Percentiles rank a stretch among this genome's conserved stretches.
Evolutionary conservation across 1,140 invertebrate species (phyloP).

Genomic region (Caenorhabditis brenneri): DNA sequence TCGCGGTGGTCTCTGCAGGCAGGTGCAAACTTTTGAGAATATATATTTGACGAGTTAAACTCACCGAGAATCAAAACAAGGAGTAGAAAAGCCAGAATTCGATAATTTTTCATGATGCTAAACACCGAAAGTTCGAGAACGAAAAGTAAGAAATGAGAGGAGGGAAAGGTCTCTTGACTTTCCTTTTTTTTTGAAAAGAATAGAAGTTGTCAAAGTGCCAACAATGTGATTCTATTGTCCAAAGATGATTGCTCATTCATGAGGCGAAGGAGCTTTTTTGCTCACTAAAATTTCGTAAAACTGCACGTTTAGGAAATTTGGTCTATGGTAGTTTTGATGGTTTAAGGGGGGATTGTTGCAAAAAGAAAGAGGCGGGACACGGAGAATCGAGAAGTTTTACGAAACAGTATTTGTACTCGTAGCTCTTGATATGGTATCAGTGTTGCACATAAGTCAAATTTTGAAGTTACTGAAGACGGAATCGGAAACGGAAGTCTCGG

Average conservation of each 20-base stretch:
- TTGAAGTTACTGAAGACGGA: no score
- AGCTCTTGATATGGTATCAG: no score
- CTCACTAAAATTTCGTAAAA: background rate
- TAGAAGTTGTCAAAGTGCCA: background rate
- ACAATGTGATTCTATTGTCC: background rate
- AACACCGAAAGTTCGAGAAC: background rate
- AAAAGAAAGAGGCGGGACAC: no score
- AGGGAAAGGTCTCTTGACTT: constrained; percentile 2
- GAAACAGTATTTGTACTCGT: no score
- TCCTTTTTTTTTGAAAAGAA: background rate
- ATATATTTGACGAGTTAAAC: background rate
- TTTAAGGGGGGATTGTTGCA: no score
- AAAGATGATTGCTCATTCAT: constrained; percentile 20
- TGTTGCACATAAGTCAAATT: no score
- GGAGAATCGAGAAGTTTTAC: background rate
- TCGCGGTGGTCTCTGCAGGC: background rate
- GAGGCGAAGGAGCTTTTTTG: background rate
- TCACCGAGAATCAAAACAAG: constrained; percentile 1
- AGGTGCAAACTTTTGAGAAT: background rate
- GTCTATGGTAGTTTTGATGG: no score
- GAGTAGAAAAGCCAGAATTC: background rate
- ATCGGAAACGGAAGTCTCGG: no score
- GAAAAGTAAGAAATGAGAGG: background rate
- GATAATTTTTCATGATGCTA: background rate
- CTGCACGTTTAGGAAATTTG: background rate